Conservation (phyloP, 2,888 invertebrate genomes). For the Philereme transversata region DNA sequence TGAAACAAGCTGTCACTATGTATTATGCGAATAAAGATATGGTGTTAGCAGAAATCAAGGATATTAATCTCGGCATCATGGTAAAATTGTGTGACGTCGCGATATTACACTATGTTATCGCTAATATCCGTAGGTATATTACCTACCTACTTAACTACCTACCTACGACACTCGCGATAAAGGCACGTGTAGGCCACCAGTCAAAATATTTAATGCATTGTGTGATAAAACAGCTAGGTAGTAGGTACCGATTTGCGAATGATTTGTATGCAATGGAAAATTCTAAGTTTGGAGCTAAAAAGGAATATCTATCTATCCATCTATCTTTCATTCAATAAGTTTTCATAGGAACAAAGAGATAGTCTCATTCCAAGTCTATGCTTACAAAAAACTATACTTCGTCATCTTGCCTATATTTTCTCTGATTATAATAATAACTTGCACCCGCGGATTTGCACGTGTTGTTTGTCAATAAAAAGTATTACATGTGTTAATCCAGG, state of each 20-base stretch:
- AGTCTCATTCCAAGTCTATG: no score
- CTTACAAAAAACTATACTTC: no score
- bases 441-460: no score
- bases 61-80: slow-evolving; percentile 24
- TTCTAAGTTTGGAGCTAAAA: not conserved
- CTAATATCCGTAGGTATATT: slow-evolving; percentile 13
- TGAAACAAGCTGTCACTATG: slow-evolving; percentile 17
- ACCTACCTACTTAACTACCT: slow-evolving; percentile 1
- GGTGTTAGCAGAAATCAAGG: slow-evolving; percentile 23
- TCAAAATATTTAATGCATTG: slow-evolving; percentile 10
- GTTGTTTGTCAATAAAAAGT: no score
- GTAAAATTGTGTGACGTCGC: slow-evolving; percentile 22
- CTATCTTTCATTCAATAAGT: no score
- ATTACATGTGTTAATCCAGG: no score
- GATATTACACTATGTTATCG: slow-evolving; percentile 26
- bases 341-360: no score
- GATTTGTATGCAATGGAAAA: not conserved
- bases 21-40: slow-evolving; percentile 17
- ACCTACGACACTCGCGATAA: slow-evolving; percentile 11
- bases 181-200: slow-evolving; percentile 25
- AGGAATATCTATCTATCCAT: no score
- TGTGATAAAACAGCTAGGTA: not conserved
- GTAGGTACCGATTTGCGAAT: not conserved
- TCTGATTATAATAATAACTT: no score
- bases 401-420: no score